A percentile compares a stretch with the other conserved stretches of the same genome.
Conservation (phyloP, 1,140 invertebrate genomes). For the Pollicipes pollicipes region DNA sequence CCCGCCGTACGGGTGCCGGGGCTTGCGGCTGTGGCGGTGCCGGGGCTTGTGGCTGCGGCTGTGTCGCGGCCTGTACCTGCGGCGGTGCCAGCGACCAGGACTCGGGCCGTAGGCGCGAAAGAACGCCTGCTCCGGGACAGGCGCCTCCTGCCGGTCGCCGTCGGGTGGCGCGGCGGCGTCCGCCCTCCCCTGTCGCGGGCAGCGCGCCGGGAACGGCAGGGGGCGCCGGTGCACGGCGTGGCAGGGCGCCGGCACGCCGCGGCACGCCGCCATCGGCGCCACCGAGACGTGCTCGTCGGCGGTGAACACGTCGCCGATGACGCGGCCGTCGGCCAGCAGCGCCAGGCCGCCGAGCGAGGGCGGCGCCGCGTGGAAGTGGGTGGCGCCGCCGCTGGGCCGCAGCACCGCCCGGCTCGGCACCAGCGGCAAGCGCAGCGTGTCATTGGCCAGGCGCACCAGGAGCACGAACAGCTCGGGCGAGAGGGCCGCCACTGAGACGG, state of each 20-base stretch:
- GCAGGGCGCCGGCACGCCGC: too few relatives aligned
- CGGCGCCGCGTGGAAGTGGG: neutral
- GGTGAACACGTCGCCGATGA: neutral
- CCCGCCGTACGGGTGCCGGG: neutral
- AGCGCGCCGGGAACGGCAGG: too few relatives aligned
- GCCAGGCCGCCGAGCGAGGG: neutral
- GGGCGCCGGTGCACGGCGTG: neutral
- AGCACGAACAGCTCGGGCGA: neutral
- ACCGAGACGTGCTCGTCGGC: neutral
- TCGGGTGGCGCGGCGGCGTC: neutral
- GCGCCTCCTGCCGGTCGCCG: too few relatives aligned
- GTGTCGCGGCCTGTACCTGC: neutral
- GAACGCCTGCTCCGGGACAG: too few relatives aligned
- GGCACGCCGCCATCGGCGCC: neutral
- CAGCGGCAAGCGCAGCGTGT: neutral
- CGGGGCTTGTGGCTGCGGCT: neutral
- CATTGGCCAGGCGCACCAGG: neutral
- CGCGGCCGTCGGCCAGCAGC: neutral
- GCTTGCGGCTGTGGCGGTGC: neutral
- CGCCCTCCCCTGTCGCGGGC: too few relatives aligned
- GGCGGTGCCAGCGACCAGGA: neutral
- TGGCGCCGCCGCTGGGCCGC: too few relatives aligned
- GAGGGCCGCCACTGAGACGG: neutral
- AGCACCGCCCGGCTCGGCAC: neutral
- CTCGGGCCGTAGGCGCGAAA: too few relatives aligned